A percentile compares a stretch with the other conserved stretches of the same genome.
Evolutionary conservation across 1,140 invertebrate species (phyloP).

Genomic region (Diachasma alloeum): DNA sequence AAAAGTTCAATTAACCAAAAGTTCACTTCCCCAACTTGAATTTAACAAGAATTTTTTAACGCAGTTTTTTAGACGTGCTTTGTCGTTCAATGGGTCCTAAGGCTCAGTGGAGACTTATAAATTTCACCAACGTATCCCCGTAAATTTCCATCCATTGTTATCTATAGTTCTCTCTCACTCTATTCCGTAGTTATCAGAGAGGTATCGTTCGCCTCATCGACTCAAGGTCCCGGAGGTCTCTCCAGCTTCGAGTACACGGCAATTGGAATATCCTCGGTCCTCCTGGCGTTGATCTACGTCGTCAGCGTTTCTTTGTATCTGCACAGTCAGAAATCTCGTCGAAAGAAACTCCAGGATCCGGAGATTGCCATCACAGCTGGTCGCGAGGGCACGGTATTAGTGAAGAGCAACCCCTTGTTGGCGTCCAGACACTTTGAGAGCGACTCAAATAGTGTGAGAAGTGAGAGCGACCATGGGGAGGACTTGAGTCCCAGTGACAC

Average conservation of each 20-base stretch:
- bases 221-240: conserved; percentile 69
- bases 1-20: no score
- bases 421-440: conserved; percentile 70
- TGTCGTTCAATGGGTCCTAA: no score
- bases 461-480: conserved; percentile 56
- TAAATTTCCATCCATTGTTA: neutral
- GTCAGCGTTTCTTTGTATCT: conserved; percentile 83
- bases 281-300: conserved; percentile 83
- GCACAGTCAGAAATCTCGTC: conserved; percentile 68
- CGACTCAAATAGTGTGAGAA: conserved; percentile 61
- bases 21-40: no score
- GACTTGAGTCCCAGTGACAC: conserved; percentile 50
- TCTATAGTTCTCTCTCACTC: neutral
- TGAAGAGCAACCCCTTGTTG: conserved; percentile 81
- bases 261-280: conserved; percentile 80
- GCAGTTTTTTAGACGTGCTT: no score
- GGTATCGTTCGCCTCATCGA: conserved; percentile 76
- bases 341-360: conserved; percentile 48
- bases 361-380: conserved; percentile 54
- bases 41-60: no score
- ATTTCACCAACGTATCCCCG: no score
- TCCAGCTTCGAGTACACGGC: conserved; percentile 79
- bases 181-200: conserved; percentile 74
- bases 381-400: conserved; percentile 66
- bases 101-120: no score